Evolutionary conservation across 2,113 vertebrate species (phyloP).

Genomic region (Galemys pyrenaicus): DNA sequence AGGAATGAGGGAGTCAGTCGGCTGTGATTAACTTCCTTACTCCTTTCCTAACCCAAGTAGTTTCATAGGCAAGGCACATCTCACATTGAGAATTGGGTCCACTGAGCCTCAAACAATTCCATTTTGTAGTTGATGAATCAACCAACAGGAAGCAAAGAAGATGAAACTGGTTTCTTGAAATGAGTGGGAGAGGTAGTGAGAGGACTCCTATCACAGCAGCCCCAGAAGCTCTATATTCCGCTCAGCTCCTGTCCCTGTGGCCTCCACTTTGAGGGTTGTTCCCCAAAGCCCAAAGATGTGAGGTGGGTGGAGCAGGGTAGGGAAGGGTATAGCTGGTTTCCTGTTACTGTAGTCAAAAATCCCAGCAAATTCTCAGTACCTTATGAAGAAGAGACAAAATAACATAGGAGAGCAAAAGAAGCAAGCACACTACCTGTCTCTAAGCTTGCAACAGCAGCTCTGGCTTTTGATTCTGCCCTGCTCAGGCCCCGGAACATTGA

Average conservation of each 20-base stretch:
- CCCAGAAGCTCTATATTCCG: not conserved
- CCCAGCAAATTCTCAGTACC: not conserved
- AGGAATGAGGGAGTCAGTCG: not conserved
- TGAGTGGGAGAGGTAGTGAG: not conserved
- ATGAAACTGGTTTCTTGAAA: not conserved
- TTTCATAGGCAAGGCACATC: not conserved
- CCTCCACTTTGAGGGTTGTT: not conserved
- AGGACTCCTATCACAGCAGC: not conserved
- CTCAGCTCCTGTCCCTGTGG: not conserved
- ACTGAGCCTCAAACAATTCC: not conserved
- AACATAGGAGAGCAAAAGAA: not conserved
- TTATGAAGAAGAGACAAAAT: constrained; percentile 12
- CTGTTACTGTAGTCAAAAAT: not conserved
- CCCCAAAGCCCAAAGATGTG: not conserved
- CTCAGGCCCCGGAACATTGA: not conserved
- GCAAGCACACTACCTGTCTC: not conserved
- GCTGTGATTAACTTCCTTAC: not conserved
- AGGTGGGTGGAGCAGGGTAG: not conserved
- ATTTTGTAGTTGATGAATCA: not conserved
- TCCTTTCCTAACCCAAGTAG: not conserved
- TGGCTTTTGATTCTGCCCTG: not conserved
- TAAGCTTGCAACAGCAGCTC: not conserved
- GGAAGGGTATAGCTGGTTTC: not conserved
- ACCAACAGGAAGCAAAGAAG: not conserved
- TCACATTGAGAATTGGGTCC: not conserved